Evolutionary conservation across 2,797 vertebrate species (phyloP).

Genomic region (Alfaro cultratus): DNA sequence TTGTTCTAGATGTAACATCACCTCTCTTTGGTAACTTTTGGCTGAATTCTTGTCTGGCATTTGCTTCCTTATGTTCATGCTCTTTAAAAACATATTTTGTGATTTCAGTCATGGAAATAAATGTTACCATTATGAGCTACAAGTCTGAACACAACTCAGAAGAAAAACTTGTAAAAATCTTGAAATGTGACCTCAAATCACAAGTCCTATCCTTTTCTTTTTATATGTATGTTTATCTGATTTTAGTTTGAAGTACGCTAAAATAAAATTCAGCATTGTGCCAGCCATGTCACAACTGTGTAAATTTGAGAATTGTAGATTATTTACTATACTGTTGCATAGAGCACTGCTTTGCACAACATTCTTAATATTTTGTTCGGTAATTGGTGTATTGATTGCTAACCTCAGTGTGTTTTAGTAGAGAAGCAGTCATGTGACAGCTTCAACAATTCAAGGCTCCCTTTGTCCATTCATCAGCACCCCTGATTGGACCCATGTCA

Average conservation of each 20-base stretch:
- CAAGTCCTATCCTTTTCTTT: background rate
- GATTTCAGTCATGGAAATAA: background rate
- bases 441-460: conserved; percentile 88
- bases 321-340: conserved; percentile 17
- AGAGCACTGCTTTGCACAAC: conserved; percentile 48
- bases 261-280: conserved; percentile 4
- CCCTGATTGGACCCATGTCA: conserved; percentile 92
- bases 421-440: conserved; percentile 87
- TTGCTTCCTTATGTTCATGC: background rate
- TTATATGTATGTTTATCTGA: background rate
- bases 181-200: background rate
- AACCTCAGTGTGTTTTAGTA: conserved; percentile 95
- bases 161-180: background rate
- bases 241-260: background rate
- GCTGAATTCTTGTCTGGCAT: background rate
- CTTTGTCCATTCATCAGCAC: conserved; percentile 97
- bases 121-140: background rate
- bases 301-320: conserved; percentile 31
- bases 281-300: background rate
- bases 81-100: background rate
- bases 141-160: background rate
- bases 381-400: conserved; percentile 96
- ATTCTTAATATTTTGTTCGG: conserved; percentile 90
- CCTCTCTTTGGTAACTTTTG: background rate
- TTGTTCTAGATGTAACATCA: background rate